Evolutionary conservation across 2,888 invertebrate species (phyloP).

Genomic region (Trissolcus brochymenae): DNA sequence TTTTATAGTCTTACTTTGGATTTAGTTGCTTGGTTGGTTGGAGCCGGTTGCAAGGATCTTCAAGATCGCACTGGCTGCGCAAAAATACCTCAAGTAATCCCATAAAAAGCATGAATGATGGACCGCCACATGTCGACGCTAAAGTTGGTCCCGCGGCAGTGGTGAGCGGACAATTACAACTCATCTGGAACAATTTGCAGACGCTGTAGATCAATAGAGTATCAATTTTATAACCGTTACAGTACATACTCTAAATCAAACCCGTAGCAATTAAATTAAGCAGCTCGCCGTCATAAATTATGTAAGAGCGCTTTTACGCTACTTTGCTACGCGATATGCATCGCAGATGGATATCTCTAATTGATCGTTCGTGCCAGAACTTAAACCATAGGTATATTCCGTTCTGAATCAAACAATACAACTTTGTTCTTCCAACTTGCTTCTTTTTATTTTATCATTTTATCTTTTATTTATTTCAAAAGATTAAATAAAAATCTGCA

Average conservation of each 20-base stretch:
- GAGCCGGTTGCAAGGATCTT: conserved; percentile 89
- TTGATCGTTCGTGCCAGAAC: no score
- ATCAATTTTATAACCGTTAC: conserved; percentile 20
- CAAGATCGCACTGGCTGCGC: conserved; percentile 90
- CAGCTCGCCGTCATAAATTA: conserved; percentile 16
- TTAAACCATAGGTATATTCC: no score
- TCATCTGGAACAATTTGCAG: conserved; percentile 66
- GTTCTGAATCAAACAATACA: no score
- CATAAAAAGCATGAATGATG: conserved; percentile 93
- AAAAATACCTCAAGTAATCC: conserved; percentile 90
- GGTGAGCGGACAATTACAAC: conserved; percentile 88
- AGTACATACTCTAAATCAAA: conserved; percentile 1
- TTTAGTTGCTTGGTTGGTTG: conserved; percentile 69
- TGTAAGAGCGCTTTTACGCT: conserved; percentile 11
- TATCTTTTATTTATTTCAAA: background rate
- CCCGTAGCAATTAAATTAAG: conserved; percentile 10
- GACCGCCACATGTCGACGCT: conserved; percentile 89
- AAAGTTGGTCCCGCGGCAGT: conserved; percentile 88
- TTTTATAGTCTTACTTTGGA: conserved; percentile 63
- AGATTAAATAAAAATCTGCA: background rate
- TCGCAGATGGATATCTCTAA: background rate
- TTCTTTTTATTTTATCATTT: background rate
- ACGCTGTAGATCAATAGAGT: background rate
- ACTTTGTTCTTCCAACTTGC: no score
- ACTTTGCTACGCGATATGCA: conserved; percentile 23